Conservation (phyloP, 2,888 invertebrate genomes). For the Rhaphigaster nebulosa region DNA sequence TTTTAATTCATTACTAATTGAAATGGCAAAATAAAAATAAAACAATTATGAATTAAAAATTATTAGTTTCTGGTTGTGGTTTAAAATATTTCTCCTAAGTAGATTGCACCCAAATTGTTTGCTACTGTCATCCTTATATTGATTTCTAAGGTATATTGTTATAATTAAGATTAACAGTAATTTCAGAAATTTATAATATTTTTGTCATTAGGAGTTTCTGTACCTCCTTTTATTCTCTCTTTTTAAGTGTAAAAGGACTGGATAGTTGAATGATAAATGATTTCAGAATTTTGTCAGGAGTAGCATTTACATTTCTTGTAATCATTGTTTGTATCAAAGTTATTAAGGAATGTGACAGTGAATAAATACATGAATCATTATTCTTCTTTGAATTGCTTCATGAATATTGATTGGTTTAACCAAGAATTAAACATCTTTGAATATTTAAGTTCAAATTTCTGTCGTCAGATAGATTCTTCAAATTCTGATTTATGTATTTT, state of each 20-base stretch:
- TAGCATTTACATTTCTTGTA: neutral
- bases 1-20: neutral
- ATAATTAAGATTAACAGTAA: neutral
- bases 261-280: neutral
- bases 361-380: neutral
- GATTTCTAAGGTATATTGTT: neutral
- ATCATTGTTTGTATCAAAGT: neutral
- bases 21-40: neutral
- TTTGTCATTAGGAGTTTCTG: neutral
- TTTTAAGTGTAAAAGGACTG: neutral
- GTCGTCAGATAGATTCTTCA: neutral
- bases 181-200: neutral
- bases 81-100: neutral
- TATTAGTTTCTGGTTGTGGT: neutral
- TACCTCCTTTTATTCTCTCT: neutral
- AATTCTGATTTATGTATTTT: neutral
- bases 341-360: neutral
- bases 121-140: constrained; percentile 2
- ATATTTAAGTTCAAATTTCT: neutral
- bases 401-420: neutral
- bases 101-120: neutral
- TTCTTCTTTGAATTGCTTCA: neutral
- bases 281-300: neutral
- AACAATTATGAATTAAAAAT: neutral
- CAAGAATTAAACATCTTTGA: neutral